A percentile compares a stretch with the other conserved stretches of the same genome.
Conservation (phyloP, 1,140 invertebrate species). For the Galendromus occidentalis region DNA sequence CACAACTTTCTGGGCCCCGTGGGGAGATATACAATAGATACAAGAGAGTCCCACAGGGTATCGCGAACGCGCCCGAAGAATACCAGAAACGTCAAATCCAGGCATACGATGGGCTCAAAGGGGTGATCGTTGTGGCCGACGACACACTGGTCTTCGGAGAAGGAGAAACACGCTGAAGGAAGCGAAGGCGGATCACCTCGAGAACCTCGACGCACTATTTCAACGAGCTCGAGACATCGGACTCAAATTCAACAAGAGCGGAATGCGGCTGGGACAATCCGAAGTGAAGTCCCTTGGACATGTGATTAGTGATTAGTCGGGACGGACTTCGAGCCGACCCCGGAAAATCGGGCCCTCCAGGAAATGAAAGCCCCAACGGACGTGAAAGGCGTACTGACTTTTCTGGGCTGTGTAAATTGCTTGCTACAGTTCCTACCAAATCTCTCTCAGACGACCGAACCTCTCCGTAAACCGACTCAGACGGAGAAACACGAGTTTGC, state of each 20-base stretch:
- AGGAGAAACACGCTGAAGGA: background rate
- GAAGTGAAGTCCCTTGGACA: background rate
- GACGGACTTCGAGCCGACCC: background rate
- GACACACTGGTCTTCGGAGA: conserved; percentile 16
- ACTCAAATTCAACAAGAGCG: background rate
- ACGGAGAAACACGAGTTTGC: no score
- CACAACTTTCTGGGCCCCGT: no score
- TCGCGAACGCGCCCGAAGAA: conserved; percentile 15
- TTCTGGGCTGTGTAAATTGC: background rate
- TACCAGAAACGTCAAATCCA: conserved; percentile 15
- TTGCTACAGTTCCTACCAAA: no score
- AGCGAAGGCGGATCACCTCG: background rate
- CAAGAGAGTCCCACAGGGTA: background rate
- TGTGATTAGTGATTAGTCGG: background rate
- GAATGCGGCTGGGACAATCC: background rate
- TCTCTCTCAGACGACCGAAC: no score
- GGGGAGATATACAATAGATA: no score
- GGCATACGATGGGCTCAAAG: conserved; percentile 14
- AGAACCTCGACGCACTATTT: background rate
- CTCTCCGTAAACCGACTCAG: no score
- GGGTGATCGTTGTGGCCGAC: conserved; percentile 15
- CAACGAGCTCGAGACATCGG: background rate
- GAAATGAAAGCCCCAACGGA: background rate
- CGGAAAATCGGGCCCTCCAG: background rate
- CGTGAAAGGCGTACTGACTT: background rate